Base-by-base conservation (phyloP, 2,797 vertebrate genomes). In the Sebastes cheni region DNA sequence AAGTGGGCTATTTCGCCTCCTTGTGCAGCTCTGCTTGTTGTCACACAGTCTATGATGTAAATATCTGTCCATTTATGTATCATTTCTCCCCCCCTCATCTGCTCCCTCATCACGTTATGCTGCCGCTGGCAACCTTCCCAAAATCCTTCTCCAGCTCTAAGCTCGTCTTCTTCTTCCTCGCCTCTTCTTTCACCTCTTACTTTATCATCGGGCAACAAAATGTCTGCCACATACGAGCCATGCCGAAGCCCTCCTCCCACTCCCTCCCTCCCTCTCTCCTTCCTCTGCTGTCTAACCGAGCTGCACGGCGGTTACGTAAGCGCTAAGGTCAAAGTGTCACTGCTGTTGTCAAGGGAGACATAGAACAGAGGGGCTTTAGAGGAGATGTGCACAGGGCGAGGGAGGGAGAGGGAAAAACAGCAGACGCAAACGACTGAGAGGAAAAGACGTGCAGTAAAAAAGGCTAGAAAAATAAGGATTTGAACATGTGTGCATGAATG, bases 301-400 rank as follows among this genome's bases (percentile, higher is more conserved):
- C 89, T 73, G 87, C 85, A 80, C 72, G 74, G 89, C 39, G 23
- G 88, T 95, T 95, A 95, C 84, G 73, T 95, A 95, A 95, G 88
- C 91, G 67, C 89, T 83, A 62, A 91, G 94, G 94, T 95, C 95
- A 95, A 90, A 94, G 92, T 93, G 94, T 95, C 92, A 94, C 77
- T 86, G 93, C 80, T 78, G 93, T 95, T 94, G 94, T 94, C 92
- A 94, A 90, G 93, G 93, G 93, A 94, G 91, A 93, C 81, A 64
- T 58, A 90, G 90, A 92, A 90, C 77, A 89, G 91, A 86, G 85
- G 82, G 88, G 91, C 89, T 91, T 89, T 79, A 80, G 78, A 83
- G 72, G 77, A 91, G 86, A 84, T 72, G 83, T 86, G 75, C 64
- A 80, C 20, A 11, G 70, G 67, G 74, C 8, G 72, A 72, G 80